Evolutionary conservation across 2,113 vertebrate species (phyloP).

Genomic region (Sinosuthora webbiana): DNA sequence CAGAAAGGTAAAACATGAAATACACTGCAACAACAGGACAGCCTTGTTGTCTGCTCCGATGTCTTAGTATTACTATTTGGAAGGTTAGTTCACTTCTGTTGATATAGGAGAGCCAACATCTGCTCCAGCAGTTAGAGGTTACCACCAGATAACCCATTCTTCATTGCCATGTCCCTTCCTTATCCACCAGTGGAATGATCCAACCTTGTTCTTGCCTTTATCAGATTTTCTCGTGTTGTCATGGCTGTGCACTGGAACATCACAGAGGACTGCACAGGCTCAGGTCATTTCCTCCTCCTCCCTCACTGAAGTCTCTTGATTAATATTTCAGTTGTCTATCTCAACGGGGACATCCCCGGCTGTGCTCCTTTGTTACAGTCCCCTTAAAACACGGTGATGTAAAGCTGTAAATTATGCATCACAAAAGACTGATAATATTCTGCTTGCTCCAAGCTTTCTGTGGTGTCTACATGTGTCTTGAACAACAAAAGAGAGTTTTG

Average conservation of each 20-base stretch:
- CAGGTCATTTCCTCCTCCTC: background rate
- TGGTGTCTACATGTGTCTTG: background rate
- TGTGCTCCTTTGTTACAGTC: background rate
- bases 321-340: background rate
- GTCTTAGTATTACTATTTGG: background rate
- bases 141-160: accelerated
- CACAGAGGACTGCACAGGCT: background rate
- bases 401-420: background rate
- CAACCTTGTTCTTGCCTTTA: background rate
- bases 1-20: background rate
- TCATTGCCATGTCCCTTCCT: background rate
- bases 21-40: accelerated
- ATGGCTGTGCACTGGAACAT: background rate
- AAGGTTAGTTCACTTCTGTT: background rate
- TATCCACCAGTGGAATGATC: background rate
- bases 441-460: background rate
- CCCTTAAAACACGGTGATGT: background rate
- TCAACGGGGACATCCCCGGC: background rate
- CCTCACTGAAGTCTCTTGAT: background rate
- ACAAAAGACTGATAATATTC: background rate
- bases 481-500: background rate
- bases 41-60: background rate
- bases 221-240: background rate
- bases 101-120: accelerated
- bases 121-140: background rate